These are phyloP conservation scores for Zaprionus kolodkinae DNA, from an alignment of 1,140 invertebrate species.

Conservation along the genomic window DNA sequence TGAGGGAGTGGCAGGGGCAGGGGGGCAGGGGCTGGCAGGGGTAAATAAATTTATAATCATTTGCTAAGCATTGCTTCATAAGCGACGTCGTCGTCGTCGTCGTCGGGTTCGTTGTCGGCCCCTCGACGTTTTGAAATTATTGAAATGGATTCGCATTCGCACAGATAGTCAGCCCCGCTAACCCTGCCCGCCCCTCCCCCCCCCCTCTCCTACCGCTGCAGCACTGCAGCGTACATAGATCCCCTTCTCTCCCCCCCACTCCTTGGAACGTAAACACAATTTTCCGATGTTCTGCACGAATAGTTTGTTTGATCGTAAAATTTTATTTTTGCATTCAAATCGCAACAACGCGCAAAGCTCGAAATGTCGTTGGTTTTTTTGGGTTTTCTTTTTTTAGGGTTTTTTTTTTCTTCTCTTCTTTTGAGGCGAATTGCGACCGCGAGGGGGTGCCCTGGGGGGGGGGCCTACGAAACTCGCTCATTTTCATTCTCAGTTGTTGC, in stretches of 20 bases:
- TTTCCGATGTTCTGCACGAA: conserved; percentile 80
- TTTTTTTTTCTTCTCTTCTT: background rate
- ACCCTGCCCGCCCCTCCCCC: conserved; percentile 40
- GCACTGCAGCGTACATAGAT: background rate
- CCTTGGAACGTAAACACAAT: conserved; percentile 70
- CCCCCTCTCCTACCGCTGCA: no score
- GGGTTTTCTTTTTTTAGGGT: conserved; percentile 7
- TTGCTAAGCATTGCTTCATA: conserved; percentile 67
- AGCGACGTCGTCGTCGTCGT: conserved; percentile 22
- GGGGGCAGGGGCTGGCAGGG: conserved; percentile 2
- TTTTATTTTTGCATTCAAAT: conserved; percentile 81
- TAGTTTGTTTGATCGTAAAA: conserved; percentile 82
- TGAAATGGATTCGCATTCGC: conserved; percentile 78
- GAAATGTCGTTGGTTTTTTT: conserved; percentile 54
- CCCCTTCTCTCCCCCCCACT: conserved; percentile 41
- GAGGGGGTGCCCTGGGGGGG: no score
- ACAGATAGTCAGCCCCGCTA: background rate
- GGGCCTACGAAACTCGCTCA: background rate
- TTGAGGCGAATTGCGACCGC: no score
- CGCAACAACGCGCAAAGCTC: conserved; percentile 29
- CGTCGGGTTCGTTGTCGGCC: conserved; percentile 27
- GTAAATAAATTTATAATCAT: conserved; percentile 73
- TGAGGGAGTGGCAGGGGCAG: conserved; percentile 27
- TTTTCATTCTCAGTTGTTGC: background rate
- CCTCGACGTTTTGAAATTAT: conserved; percentile 69